A percentile compares a stretch with the other conserved stretches of the same genome.
phyloP scores from a whole-genome alignment of 1,140 invertebrate genomes.

The Batillaria attramentaria region DNA sequence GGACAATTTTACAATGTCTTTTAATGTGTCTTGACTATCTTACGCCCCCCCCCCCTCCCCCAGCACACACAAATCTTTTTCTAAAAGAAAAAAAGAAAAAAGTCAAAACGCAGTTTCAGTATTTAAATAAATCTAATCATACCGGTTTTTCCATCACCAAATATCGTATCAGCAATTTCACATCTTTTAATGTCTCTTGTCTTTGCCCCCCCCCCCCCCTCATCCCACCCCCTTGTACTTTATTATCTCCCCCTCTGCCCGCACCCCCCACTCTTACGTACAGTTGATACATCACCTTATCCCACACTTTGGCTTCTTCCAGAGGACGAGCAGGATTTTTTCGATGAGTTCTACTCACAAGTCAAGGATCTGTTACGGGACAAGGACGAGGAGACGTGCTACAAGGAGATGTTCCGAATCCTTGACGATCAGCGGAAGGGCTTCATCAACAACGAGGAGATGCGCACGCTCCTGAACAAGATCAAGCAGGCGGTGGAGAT shows the following conservation, averaged over 20 bases:
- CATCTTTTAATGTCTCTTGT: too few species aligned
- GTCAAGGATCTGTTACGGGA: conserved; percentile 37
- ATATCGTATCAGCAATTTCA: too few species aligned
- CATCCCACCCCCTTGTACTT: not conserved
- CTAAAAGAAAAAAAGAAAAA: too few species aligned
- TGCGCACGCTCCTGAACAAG: conserved; percentile 34
- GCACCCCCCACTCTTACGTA: too few species aligned
- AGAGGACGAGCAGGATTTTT: conserved; percentile 41
- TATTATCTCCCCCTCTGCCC: not conserved
- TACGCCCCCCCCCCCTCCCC: too few species aligned
- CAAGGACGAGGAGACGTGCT: conserved; percentile 47
- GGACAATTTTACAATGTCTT: too few species aligned
- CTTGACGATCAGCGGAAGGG: conserved; percentile 41
- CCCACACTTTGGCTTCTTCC: not conserved
- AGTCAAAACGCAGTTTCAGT: too few species aligned
- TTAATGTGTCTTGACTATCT: too few species aligned
- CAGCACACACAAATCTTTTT: too few species aligned
- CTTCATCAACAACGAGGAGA: conserved; percentile 39
- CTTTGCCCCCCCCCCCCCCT: not conserved
- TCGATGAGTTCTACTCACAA: conserved; percentile 46
- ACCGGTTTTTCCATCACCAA: too few species aligned
- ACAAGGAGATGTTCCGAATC: conserved; percentile 49
- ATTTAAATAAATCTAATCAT: too few species aligned
- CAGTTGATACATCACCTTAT: not conserved
- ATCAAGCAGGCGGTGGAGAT: conserved; percentile 42